Base-by-base conservation (phyloP, 2,113 vertebrate genomes). In the Pedionomus torquatus region DNA sequence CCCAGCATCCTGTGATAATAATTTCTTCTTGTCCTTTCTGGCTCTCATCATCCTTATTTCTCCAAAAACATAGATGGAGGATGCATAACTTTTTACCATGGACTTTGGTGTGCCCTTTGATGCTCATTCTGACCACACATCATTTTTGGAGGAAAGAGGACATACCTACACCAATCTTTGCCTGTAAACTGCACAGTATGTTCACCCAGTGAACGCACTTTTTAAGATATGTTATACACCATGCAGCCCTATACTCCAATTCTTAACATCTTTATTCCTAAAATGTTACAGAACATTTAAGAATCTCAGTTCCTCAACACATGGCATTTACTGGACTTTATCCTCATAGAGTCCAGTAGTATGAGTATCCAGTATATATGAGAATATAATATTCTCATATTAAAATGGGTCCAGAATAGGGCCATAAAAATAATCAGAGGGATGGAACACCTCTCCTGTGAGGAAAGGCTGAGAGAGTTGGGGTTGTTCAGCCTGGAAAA, bases 1-100 rank as follows among this genome's bases (percentile, higher is more conserved):
- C 17, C 0, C 44, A 87, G 20, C 37, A 25, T 3, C 9, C 48
- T 2, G 0, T 17, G 12, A 63, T 21, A 78, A 33, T 30, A 1
- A 14, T 54, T 51, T 65, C 55, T 58, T 33, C 48, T 66, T 69
- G 6, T 37, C 44, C 17, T 10, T 58, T 58, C 35, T 72, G 48
- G 35, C 26, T 63, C 48, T 49, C 39, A 35, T 18, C 25, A 25
- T 28, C 12, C n/a, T 57, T 39, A 31, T 63, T 68, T 39, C 18
- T 52, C n/a, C 37, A 64, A 21, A 51, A 64, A 46, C 9, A 30
- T 4, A 23, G 2, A 9, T 6, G 25, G 10, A 91, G 31, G 33
- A 58, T 12, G 48, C 5, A 3, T 5, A 41, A 5, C 6, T 14
- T 37, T 86, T 52, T 37, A 23, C 33, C 41, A 9, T 1, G 10